phyloP scores from a whole-genome alignment of 2,113 vertebrate species.

The Carlito syrichta region DNA sequence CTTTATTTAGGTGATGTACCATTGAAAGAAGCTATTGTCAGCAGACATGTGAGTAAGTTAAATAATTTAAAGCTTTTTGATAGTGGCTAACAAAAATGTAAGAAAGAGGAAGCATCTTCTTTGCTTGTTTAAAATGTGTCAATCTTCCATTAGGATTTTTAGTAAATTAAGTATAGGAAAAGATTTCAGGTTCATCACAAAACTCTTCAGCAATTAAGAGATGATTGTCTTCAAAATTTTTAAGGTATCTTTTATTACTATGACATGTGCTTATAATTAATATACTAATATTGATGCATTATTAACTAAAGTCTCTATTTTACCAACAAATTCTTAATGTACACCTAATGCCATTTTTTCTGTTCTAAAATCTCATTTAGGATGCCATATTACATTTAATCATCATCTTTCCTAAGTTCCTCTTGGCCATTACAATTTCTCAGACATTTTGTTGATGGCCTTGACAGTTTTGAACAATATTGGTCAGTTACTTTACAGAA shows the following conservation, averaged over 20 bases:
- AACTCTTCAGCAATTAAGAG: not conserved
- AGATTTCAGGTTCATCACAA: not conserved
- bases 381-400: not conserved
- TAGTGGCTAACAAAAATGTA: not conserved
- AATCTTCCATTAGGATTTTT: not conserved
- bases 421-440: not conserved
- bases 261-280: not conserved
- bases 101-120: not conserved
- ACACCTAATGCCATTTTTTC: not conserved
- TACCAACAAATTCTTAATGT: not conserved
- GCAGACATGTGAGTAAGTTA: not conserved
- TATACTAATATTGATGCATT: not conserved
- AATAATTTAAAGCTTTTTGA: conserved; percentile 19
- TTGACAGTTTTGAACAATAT: not conserved
- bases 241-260: not conserved
- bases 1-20: not conserved
- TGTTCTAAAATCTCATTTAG: not conserved
- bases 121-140: not conserved
- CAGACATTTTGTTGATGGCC: not conserved
- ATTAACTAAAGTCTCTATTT: not conserved
- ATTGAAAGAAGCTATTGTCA: not conserved
- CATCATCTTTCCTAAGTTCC: accelerated
- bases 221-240: not conserved
- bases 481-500: not conserved
- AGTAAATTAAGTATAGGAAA: not conserved